Evolutionary conservation across 2,797 vertebrate species (phyloP), one percentile per base, ranked within the genome.

Genomic region (Remorina albescens): DNA sequence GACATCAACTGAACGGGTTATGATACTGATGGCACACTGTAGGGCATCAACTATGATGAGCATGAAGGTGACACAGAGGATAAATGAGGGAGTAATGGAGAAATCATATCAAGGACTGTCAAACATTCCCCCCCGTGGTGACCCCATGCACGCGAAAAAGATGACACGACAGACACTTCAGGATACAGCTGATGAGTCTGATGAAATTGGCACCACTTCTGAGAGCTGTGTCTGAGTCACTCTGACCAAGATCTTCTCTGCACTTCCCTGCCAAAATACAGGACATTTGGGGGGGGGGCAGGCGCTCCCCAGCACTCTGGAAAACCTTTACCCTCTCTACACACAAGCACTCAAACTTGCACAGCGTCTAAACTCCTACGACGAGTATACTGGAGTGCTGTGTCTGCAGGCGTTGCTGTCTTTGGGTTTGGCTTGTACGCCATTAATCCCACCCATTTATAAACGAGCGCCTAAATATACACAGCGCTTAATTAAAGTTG

Each of bases 401-500:
- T 64, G 76, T 87, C 85, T 82, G 70, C 80, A 80, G 84, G 80
- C 74, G 44, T 53, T 46, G 58, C 81, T 58, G 77, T 90, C 81
- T 88, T 85, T 77, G 76, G 80, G 83, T 71, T 70, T 61, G 58
- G 67, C 64, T 78, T 37, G 63, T 71, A 74, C 56, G 39, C 81
- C 85, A 90, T 93, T 93, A 94, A 93, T 91, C 84, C 81, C 78
- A 74, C 60, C 81, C 85, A 82, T 93, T 94, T 92, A 89, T 86
- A 93, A 93, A 89, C 71, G 66, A 85, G 82, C 61, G 23, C 80
- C 91, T 92, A 92, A 93, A 95, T 93, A 94, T 94, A 91, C 88
- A 92, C 85, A 80, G 76, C 19, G 80, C 88, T 93, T 94, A 93
- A 95, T 95, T 95, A 95, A 93, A 94, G 84, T 84, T 86, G 86